These are phyloP conservation scores for Amblyjoppa proteus DNA, from an alignment of 2,888 invertebrate species.

Conservation along the genomic window DNA sequence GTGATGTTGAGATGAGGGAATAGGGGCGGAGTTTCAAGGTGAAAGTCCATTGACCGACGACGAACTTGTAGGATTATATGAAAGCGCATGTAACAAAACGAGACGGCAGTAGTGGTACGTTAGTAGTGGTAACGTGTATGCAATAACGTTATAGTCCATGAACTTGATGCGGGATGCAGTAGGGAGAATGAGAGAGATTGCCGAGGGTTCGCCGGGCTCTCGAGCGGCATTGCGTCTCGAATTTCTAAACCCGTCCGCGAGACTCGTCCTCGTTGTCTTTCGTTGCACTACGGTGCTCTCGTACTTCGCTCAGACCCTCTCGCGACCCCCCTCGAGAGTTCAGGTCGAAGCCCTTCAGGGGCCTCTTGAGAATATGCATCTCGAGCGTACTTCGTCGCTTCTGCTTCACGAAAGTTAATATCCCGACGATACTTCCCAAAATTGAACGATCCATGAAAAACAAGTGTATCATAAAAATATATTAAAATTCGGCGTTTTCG, in stretches of 20 bases:
- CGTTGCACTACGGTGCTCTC: conserved; percentile 13
- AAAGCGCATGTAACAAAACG: conserved; percentile 34
- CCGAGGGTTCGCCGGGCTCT: conserved; percentile 30
- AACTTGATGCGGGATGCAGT: conserved; percentile 29
- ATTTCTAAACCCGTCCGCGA: conserved; percentile 63
- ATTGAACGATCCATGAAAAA: background rate
- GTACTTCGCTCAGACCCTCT: background rate
- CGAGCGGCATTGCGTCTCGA: conserved; percentile 56
- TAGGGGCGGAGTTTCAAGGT: conserved; percentile 1
- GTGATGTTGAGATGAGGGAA: background rate
- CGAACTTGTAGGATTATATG: conserved; percentile 59
- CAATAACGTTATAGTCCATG: conserved; percentile 36
- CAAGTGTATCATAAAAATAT: background rate
- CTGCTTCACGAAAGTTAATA: background rate
- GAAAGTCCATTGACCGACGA: conserved; percentile 39
- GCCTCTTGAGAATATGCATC: background rate
- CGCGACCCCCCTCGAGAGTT: conserved; percentile 5
- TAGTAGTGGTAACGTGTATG: background rate
- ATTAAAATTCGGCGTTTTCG: no score
- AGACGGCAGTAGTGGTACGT: conserved; percentile 9
- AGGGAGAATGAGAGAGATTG: conserved; percentile 32
- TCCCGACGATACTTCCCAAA: background rate
- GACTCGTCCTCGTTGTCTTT: conserved; percentile 40
- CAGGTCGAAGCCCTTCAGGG: conserved; percentile 6
- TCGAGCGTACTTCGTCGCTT: background rate